Evolutionary conservation across 2,888 invertebrate genomes (phyloP), one percentile per base, ranked within the genome.

Genomic region (Troilus luridus): DNA sequence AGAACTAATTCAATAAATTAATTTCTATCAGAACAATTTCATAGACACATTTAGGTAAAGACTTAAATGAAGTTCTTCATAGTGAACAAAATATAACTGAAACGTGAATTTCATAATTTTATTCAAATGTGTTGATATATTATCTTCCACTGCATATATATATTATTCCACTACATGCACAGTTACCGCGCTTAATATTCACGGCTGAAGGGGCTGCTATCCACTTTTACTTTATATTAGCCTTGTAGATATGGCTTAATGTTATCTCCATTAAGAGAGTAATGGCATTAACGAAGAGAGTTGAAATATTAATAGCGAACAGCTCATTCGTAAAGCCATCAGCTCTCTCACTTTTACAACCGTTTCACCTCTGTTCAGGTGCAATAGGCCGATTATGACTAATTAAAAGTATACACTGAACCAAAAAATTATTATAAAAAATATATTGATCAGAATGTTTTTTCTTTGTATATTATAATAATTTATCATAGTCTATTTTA

Each of bases 151-250:
- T n/a, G n/a, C n/a, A n/a, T n/a, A n/a, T n/a, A 41, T 41, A 41
- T 77, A 17, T 27, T 14, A 77, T 41, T 77, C 27, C 17, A 41
- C 72, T 19, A 72, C 14, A 72, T 72, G 72, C 6, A 77, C 72
- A 77, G 72, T 17, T 77, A 17, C 27, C 17, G 27, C 5, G 7
- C 17, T 41, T 41, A 19, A 24, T 19, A 41, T 77, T 77, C 12
- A 41, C 72, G 41, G 72, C 41, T 77, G 72, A 77, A 77, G 27
- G 27, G 72, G 9, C 72, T 17, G 41, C 27, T 41, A 77, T 77
- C 27, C 72, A 77, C 72, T 77, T 77, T 77, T 77, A 77, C 72
- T 77, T 77, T 41, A 9, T 41, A 77, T 77, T 77, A 77, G 72
- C 72, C 72, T 77, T 77, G 72, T 41, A 41, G 41, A 77, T 77